Base-by-base conservation (phyloP, 2,113 vertebrate species). In the Heterotilapia buettikoferi region DNA sequence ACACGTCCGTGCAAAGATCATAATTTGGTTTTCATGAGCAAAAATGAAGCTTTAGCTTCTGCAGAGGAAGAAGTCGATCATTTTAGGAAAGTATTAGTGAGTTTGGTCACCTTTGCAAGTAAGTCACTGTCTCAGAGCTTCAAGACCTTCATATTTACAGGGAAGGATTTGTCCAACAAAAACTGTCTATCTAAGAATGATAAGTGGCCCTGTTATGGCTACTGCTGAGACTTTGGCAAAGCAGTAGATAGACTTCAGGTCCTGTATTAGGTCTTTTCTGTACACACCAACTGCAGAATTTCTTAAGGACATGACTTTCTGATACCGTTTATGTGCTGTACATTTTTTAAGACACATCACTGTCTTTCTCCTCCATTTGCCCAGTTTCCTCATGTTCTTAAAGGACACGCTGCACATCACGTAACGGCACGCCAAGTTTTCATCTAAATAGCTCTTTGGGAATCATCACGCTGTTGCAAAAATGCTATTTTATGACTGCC, bases 381-480 rank as follows among this genome's bases (percentile, higher is more conserved):
- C 24, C 43, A 29, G 0, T 76, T 76, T 12, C 40, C 24, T 50
- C 24, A 4, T 31, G 13, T 11, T 76, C 24, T 19, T 45, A 16
- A 76, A 76, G 68, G 40, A 76, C 40, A 1, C 1, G 24, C 40
- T 47, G 71, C 40, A 76, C 24, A 29, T 18, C 68, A 47, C 5
- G 0, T 1, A 26, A 6, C 14, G 1, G 1, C 40, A 76, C 1
- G 24, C 9, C 43, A 12, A 19, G 71, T 31, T 47, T 76, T 0
- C 14, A 29, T 29, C 24, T 29, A 9, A 76, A 50, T 50, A 47
- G 43, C 16, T 76, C 43, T 76, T 76, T 47, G 16, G 24, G 9
- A 76, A 50, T 76, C 4, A 47, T 47, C 24, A 3, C 3, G 43
- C 6, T 76, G 6, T 7, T 31, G 43, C 29, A 76, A 50, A 76